A percentile compares a stretch with the other conserved stretches of the same genome.
These are phyloP conservation scores for Listronotus bonariensis DNA, from an alignment of 1,140 invertebrate species.

Conservation along the genomic window DNA sequence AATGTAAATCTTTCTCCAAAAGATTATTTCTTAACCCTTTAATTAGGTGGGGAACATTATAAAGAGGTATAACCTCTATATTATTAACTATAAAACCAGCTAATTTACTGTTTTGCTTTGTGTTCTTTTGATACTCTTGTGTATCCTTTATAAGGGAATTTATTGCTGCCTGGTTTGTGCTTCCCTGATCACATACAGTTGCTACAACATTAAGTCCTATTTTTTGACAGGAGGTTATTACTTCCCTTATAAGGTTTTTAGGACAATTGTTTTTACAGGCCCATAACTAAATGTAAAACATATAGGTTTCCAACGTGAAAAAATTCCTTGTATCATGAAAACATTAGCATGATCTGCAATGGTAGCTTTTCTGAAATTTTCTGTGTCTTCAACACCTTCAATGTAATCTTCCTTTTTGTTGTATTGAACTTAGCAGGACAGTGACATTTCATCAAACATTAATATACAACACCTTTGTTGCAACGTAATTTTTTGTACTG, in stretches of 20 bases:
- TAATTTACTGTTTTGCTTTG: conserved; percentile 28
- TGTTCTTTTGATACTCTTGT: conserved; percentile 3
- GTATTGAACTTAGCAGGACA: background rate
- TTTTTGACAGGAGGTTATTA: background rate
- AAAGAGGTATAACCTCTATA: conserved; percentile 45
- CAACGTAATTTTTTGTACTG: conserved; percentile 3
- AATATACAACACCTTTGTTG: background rate
- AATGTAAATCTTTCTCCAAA: conserved; percentile 29
- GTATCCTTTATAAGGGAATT: conserved; percentile 39
- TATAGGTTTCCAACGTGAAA: conserved; percentile 1
- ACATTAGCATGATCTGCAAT: conserved; percentile 8
- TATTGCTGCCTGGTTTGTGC: conserved; percentile 44
- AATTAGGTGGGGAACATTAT: conserved; percentile 50
- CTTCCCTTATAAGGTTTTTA: background rate
- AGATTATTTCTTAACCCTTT: conserved; percentile 42
- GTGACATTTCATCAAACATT: conserved; percentile 29
- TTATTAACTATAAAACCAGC: conserved; percentile 41
- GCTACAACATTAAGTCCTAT: conserved; percentile 2
- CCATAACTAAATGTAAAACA: conserved; percentile 4
- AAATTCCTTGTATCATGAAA: conserved; percentile 3
- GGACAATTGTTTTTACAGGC: background rate
- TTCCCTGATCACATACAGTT: conserved; percentile 49
- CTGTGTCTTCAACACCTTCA: conserved; percentile 11
- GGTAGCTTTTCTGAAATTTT: background rate
- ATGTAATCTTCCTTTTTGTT: conserved; percentile 4